Evolutionary conservation across 2,888 invertebrate genomes (phyloP), one percentile per base, ranked within the genome.

Genomic region (Neoscelio sp.): DNA sequence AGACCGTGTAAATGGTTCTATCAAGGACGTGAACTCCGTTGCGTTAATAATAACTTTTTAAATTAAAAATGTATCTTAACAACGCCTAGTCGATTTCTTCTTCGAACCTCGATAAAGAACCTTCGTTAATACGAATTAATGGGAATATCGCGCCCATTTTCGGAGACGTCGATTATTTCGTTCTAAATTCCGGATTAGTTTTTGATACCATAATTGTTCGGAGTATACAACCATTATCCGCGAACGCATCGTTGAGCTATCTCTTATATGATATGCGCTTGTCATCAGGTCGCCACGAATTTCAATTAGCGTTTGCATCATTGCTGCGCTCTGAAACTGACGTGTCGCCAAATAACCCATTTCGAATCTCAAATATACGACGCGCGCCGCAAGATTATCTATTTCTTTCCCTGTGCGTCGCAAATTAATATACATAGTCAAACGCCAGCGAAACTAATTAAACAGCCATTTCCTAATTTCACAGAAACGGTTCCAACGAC

Each of bases 211-310:
- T 67, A 18, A 70, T 70, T 42, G 67, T 60, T 58, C 38, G 18
- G n/a, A 67, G 46, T 44, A 46, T 38, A 44, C 35, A 52, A 42
- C 67, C 50, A 68, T 78, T 78, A 78, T 60, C 73, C 48, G 20
- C 35, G 15, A 38, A 54, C 74, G 62, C 68, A 78, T 74, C 74
- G 60, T 74, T 68, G 73, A 60, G 56, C 62, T 58, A 74, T 71
- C 70, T 65, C 60, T 71, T 75, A 67, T 67, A 56, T 54, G 68
- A 76, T 73, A 73, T 73, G 58, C 52, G 78, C 64, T 56, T 73
- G 76, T 73, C 76, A 68, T 67, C 73, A 68, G 76, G 75, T 80
- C 80, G 76, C 80, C 76, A 58, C 80, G 73, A 80, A 80, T 80
- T 80, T 76, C 76, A 80, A 80, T 76, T 80, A 76, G 76, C 76